Base-by-base conservation (phyloP, 2,797 vertebrate species). In the Macroramphosus scolopax region DNA sequence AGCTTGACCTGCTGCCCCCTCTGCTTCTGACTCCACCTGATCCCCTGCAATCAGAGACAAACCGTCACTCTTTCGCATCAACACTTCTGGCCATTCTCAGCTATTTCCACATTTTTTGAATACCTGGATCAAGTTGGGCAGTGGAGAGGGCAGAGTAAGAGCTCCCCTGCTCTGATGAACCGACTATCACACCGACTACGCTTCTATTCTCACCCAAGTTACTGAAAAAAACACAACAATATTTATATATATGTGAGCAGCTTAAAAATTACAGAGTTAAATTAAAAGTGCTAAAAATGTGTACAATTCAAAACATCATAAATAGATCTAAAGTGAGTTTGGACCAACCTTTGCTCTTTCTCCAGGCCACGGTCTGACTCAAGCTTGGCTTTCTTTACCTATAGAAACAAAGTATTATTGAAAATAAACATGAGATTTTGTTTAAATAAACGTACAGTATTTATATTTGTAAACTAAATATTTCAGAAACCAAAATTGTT, bases 321-420 rank as follows among this genome's bases (percentile, higher is more conserved):
- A 39, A 30, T 5, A 9, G 2, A 15, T 18, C 12, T 15, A 0
- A 33, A 16, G 15, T 33, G 7, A 32, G 25, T 5, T n/a, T 49
- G 43, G 17, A 85, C 68, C 0, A 68, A 97, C 96, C 92, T 90
- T 45, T 88, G 63, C 54, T 87, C 81, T 76, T 93, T 89, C 22
- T 95, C 89, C 77, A 86, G 87, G 16, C 87, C 77, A 17, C 88
- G 77, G 35, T 93, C 91, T 63, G 92, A 83, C 63, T 96, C 95
- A 60, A 85, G 84, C 49, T 89, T 87, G 8, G 92, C 92, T 85
- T 97, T 98, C 88, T 98, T 98, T 31, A 91, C 86, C 96, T 98
- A 82, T 15, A 56, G 2, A 60, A 52, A 72, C 6, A 81, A 81
- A 72, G 5, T 16, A n/a, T 26, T 2, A 13, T 14, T 16, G 16